Evolutionary conservation across 2,113 vertebrate genomes (phyloP).

Genomic region (Heterochromis multidens): DNA sequence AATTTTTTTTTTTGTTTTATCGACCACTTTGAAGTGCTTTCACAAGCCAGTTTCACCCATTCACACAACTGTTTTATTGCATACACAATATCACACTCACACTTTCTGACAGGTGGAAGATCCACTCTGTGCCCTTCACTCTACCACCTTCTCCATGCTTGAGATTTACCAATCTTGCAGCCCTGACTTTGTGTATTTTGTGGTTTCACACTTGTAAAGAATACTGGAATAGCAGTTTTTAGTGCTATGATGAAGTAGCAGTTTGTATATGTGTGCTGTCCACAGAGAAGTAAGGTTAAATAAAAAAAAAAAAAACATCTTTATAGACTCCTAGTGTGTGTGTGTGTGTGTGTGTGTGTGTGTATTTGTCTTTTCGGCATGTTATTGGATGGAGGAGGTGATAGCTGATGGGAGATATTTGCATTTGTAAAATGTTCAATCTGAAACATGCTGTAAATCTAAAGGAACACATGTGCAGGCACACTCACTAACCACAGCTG

Average conservation of each 20-base stretch:
- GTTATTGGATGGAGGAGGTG: neutral
- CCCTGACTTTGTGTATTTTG: neutral
- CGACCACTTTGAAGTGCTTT: neutral
- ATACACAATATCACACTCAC: neutral
- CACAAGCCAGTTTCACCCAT: neutral
- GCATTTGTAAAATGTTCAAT: neutral
- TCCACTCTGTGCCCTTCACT: neutral
- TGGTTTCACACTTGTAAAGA: neutral
- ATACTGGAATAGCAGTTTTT: neutral
- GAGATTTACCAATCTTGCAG: neutral
- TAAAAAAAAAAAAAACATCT: no score
- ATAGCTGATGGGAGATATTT: neutral
- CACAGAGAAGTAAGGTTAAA: no score
- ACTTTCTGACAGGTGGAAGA: neutral
- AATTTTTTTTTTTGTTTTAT: neutral
- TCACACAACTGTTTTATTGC: neutral
- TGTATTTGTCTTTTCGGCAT: no score
- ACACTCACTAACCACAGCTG: neutral
- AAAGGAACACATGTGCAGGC: neutral
- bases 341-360: neutral
- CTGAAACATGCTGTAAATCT: neutral
- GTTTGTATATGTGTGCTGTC: no score
- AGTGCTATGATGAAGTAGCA: neutral
- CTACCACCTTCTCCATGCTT: neutral
- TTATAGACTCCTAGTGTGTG: no score